Conservation (phyloP, 92 coral and sea anemone species). For the Palythoa grandis region DNA sequence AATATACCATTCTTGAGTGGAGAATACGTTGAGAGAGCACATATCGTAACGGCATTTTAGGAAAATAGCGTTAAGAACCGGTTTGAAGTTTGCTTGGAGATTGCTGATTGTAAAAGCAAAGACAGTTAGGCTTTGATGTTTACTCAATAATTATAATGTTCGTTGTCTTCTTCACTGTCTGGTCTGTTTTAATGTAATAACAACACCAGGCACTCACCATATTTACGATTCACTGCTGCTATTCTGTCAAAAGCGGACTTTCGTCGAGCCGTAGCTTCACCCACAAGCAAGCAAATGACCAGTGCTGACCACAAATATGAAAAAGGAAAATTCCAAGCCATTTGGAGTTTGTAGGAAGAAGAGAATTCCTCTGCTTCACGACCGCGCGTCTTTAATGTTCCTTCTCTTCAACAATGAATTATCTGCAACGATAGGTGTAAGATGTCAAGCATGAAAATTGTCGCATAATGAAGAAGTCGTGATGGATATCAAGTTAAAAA, state of each 20-base stretch:
- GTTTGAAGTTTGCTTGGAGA: background rate
- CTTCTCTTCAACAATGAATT: slow-evolving; percentile 41
- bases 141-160: background rate
- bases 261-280: slow-evolving; percentile 32
- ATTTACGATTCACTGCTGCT: slow-evolving; percentile 56
- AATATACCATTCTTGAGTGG: background rate
- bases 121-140: background rate
- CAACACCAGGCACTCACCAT: slow-evolving; percentile 55
- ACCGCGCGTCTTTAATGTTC: background rate
- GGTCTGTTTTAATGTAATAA: slow-evolving; percentile 1
- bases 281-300: slow-evolving; percentile 6
- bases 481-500: slow-evolving; percentile 32
- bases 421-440: slow-evolving; percentile 41
- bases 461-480: slow-evolving; percentile 3
- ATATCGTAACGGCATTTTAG: background rate
- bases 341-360: background rate
- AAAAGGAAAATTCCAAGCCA: slow-evolving; percentile 24
- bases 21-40: background rate
- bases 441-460: slow-evolving; percentile 38
- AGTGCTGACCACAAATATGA: slow-evolving; percentile 6
- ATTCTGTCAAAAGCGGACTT: slow-evolving; percentile 71
- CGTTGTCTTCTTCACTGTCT: background rate
- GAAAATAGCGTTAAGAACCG: background rate
- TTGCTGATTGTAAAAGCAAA: background rate
- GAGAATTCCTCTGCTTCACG: slow-evolving; percentile 2